Evolutionary conservation across 2,113 vertebrate species (phyloP).

Genomic region (Meles meles): DNA sequence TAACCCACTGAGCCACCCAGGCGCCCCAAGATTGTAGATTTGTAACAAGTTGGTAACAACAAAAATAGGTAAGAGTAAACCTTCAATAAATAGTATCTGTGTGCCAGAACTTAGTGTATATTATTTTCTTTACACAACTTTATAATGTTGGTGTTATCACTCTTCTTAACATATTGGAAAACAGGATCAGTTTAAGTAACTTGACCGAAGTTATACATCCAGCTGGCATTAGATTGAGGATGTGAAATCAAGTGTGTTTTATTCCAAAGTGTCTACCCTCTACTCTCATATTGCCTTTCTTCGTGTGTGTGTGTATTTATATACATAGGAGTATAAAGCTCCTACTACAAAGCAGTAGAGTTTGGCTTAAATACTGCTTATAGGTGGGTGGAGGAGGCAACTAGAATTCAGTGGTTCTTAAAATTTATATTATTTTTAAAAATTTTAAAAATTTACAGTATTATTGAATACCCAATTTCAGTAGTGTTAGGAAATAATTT

Average conservation of each 20-base stretch:
- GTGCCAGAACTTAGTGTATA: neutral
- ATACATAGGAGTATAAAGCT: neutral
- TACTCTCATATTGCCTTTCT: neutral
- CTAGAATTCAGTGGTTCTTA: neutral
- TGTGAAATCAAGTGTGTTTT: slow-evolving; percentile 38
- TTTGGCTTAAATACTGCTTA: slow-evolving; percentile 1
- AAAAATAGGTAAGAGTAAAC: slow-evolving; percentile 24
- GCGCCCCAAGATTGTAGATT: neutral
- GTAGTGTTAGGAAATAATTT: neutral
- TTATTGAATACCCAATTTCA: slow-evolving; percentile 4
- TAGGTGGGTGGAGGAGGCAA: neutral
- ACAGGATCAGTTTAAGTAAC: neutral
- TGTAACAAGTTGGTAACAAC: neutral
- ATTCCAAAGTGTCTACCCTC: neutral
- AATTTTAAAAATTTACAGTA: neutral
- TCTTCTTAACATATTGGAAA: neutral
- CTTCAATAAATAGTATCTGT: neutral
- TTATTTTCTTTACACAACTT: neutral
- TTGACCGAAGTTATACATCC: neutral
- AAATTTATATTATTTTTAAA: neutral
- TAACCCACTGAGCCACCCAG: too few relatives aligned
- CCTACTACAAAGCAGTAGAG: neutral
- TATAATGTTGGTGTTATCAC: neutral
- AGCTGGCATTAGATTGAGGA: neutral
- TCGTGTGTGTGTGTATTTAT: neutral